Percentiles rank a stretch among this genome's conserved stretches.
Evolutionary conservation across 1,140 invertebrate species (phyloP).

Genomic region (Pinna nobilis): DNA sequence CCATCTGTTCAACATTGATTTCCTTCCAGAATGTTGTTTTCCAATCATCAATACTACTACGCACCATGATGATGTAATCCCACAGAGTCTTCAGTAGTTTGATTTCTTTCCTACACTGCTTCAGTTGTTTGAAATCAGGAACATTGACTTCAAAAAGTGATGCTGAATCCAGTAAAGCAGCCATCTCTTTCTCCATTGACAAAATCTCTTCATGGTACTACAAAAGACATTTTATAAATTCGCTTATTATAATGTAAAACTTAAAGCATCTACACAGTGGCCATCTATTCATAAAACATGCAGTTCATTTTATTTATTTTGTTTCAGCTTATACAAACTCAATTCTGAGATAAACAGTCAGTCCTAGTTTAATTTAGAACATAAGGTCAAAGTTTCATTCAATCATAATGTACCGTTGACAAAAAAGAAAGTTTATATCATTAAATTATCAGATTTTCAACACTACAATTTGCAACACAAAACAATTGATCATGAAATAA

Average conservation of each 20-base stretch:
- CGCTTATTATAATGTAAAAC: not conserved
- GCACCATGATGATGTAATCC: constrained; percentile 95
- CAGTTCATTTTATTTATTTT: too few relatives aligned
- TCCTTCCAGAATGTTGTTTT: constrained; percentile 96
- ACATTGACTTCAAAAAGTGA: constrained; percentile 95
- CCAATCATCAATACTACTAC: constrained; percentile 96
- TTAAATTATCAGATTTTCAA: too few relatives aligned
- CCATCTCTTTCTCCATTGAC: constrained; percentile 89
- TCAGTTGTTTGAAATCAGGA: constrained; percentile 93
- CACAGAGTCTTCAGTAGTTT: constrained; percentile 94
- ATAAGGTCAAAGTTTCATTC: too few relatives aligned
- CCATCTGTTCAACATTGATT: constrained; percentile 98
- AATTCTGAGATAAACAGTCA: too few relatives aligned
- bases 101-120: constrained; percentile 93
- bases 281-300: too few relatives aligned
- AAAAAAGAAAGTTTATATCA: too few relatives aligned
- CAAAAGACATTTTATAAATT: constrained; percentile 1
- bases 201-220: constrained; percentile 83
- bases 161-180: constrained; percentile 89
- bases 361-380: too few relatives aligned
- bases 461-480: too few relatives aligned
- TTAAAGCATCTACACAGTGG: too few relatives aligned
- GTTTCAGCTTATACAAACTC: too few relatives aligned
- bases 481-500: too few relatives aligned
- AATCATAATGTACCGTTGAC: too few relatives aligned